Evolutionary conservation across 1,140 invertebrate species (phyloP).

Genomic region (Tetramorium simillimum): DNA sequence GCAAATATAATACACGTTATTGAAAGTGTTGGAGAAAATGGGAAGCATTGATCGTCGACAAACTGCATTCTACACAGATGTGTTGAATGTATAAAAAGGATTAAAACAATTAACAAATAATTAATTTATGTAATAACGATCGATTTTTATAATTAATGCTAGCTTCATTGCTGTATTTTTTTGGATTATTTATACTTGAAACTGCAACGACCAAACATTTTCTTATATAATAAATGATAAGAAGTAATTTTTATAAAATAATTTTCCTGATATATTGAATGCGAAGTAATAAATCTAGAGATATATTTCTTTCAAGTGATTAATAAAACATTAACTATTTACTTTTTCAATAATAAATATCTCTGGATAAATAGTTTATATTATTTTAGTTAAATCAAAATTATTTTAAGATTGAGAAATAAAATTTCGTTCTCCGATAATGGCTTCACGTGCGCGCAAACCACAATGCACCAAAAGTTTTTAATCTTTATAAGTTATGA

Average conservation of each 20-base stretch:
- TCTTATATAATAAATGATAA: background rate
- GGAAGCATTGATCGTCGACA: background rate
- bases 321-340: background rate
- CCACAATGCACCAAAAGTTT: background rate
- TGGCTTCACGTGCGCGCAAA: background rate
- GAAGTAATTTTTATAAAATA: too few species aligned
- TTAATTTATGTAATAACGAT: background rate
- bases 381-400: background rate
- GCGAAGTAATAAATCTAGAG: background rate
- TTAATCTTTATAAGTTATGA: slow-evolving; percentile 9
- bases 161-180: background rate
- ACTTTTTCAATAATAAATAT: background rate
- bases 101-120: background rate
- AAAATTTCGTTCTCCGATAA: background rate
- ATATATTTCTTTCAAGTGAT: background rate
- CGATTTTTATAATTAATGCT: background rate
- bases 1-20: background rate
- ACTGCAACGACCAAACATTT: background rate
- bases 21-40: background rate
- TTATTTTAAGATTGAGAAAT: background rate
- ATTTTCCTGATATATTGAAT: too few species aligned
- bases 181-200: background rate
- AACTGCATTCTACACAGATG: background rate
- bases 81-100: background rate
- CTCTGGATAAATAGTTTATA: background rate